phyloP scores from a whole-genome alignment of 2,797 vertebrate genomes.

The Sphenopsis melanotis region DNA sequence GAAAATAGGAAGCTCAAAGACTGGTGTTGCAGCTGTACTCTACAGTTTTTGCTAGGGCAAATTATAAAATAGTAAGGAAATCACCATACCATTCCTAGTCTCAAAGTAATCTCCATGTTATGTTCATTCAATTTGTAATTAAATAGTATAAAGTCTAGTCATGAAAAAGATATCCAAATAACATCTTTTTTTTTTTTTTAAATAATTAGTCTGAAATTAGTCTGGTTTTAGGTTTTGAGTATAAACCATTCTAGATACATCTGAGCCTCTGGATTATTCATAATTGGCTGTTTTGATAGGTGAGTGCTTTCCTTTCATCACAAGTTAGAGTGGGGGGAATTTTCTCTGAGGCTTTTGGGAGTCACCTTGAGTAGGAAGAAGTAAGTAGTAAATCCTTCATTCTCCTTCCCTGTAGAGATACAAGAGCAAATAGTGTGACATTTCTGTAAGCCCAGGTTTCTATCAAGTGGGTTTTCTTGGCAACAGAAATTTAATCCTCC shows the following conservation, averaged over 20 bases:
- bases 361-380: background rate
- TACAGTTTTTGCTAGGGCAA: background rate
- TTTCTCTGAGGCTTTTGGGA: background rate
- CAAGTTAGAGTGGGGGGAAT: background rate
- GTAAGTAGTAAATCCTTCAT: background rate
- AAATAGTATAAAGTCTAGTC: background rate
- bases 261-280: background rate
- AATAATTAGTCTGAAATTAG: background rate
- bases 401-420: background rate
- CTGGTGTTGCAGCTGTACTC: background rate
- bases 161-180: background rate
- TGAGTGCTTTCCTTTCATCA: background rate
- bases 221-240: background rate
- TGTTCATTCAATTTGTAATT: background rate
- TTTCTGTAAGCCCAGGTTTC: background rate
- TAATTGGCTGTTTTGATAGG: background rate
- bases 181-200: background rate
- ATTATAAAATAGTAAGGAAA: slow-evolving; percentile 7
- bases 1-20: background rate
- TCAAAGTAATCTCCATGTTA: background rate
- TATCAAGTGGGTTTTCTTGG: background rate
- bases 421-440: background rate
- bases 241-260: background rate
- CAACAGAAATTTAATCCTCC: slow-evolving; percentile 1
- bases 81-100: background rate